phyloP scores from a whole-genome alignment of 2,113 vertebrate genomes.

The Perca fluviatilis region DNA sequence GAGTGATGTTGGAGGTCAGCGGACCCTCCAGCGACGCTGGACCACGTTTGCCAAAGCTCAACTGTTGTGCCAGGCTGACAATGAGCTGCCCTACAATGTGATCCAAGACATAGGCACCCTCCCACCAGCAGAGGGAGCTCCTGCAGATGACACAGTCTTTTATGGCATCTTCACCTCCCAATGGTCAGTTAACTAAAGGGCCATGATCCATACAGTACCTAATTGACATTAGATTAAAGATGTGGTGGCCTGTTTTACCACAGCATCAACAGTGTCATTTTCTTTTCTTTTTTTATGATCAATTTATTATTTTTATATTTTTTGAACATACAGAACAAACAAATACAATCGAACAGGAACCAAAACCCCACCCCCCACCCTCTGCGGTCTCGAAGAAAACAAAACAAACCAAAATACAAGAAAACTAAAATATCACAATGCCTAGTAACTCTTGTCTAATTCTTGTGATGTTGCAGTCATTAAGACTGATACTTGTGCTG shows the following conservation, averaged over 20 bases:
- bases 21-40: constrained; percentile 85
- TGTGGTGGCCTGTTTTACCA: neutral
- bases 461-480: no score
- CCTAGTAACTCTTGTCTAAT: no score
- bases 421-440: no score
- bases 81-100: constrained; percentile 85
- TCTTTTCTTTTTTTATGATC: no score
- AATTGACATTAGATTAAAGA: neutral
- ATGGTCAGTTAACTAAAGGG: constrained; percentile 73
- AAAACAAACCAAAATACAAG: no score
- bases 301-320: no score
- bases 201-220: neutral
- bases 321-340: no score
- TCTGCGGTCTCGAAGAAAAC: no score
- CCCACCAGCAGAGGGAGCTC: constrained; percentile 72
- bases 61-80: constrained; percentile 80
- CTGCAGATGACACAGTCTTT: constrained; percentile 79
- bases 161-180: constrained; percentile 86
- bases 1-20: constrained; percentile 84
- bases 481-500: no score
- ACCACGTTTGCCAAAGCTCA: constrained; percentile 87
- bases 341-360: no score
- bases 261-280: neutral
- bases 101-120: constrained; percentile 82
- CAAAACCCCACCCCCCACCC: no score